Conservation (phyloP, 2,113 vertebrate genomes). For the Dermatemys mawii region DNA sequence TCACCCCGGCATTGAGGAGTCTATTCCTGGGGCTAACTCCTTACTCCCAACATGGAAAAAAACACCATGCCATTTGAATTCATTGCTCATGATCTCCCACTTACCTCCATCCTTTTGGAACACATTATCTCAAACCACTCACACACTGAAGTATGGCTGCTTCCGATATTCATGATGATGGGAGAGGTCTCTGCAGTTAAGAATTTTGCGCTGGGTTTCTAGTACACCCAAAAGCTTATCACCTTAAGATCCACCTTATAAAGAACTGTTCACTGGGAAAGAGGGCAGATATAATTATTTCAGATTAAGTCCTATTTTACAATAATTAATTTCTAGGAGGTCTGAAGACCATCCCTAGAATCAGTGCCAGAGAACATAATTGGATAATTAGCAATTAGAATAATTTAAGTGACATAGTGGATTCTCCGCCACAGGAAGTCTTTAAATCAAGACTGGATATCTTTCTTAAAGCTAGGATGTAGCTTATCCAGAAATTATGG, state of each 20-base stretch:
- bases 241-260: neutral
- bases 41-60: neutral
- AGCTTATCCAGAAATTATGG: neutral
- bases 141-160: too few species aligned
- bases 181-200: neutral
- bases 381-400: neutral
- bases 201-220: neutral
- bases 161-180: neutral
- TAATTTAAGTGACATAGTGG: neutral
- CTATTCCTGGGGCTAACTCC: neutral
- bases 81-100: neutral
- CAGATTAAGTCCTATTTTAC: too few species aligned
- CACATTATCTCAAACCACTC: neutral
- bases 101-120: neutral
- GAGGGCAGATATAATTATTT: neutral
- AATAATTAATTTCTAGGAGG: neutral
- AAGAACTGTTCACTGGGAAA: neutral
- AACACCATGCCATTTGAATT: neutral
- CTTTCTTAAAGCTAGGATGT: neutral
- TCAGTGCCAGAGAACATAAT: neutral
- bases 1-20: neutral
- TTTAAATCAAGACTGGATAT: neutral
- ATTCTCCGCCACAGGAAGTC: neutral
- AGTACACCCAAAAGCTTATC: neutral
- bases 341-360: neutral